phyloP scores from a whole-genome alignment of 2,113 vertebrate genomes.

The Maccullochella peelii region DNA sequence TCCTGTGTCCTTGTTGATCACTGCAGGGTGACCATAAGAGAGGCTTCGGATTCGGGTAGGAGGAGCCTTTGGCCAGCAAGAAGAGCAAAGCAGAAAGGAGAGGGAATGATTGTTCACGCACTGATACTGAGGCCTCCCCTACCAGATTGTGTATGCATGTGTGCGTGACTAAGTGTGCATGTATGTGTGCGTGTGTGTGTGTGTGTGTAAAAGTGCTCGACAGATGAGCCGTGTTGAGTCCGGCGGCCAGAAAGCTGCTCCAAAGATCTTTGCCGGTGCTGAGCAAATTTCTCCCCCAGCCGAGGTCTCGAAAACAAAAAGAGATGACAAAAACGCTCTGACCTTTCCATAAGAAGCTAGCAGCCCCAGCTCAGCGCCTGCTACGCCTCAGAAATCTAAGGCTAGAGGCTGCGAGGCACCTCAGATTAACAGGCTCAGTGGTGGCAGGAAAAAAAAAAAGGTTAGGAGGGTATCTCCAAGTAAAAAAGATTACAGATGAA shows the following conservation, averaged over 20 bases:
- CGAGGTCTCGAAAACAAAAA: constrained; percentile 57
- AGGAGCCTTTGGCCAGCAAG: constrained; percentile 33
- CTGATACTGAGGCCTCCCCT: constrained; percentile 35
- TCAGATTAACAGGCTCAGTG: constrained; percentile 29
- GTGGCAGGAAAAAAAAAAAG: constrained; percentile 1
- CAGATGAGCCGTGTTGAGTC: constrained; percentile 67
- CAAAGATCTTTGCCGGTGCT: constrained; percentile 65
- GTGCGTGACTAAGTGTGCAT: neutral
- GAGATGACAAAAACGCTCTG: constrained; percentile 52
- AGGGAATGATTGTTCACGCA: constrained; percentile 27
- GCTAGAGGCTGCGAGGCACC: neutral
- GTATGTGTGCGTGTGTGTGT: neutral
- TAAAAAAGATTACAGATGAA: constrained; percentile 30
- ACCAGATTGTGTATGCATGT: constrained; percentile 38
- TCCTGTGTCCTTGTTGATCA: constrained; percentile 43
- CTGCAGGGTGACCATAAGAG: constrained; percentile 47
- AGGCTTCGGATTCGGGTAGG: constrained; percentile 26
- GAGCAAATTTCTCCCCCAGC: constrained; percentile 42
- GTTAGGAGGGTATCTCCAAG: constrained; percentile 16
- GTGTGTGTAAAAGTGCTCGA: constrained; percentile 47
- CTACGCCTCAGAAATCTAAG: constrained; percentile 1
- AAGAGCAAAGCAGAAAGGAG: constrained; percentile 21
- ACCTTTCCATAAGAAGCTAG: constrained; percentile 25
- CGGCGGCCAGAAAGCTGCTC: constrained; percentile 69
- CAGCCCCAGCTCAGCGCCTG: neutral